Conservation (phyloP, 2,888 invertebrate genomes). For the Diadegma fenestrale region DNA sequence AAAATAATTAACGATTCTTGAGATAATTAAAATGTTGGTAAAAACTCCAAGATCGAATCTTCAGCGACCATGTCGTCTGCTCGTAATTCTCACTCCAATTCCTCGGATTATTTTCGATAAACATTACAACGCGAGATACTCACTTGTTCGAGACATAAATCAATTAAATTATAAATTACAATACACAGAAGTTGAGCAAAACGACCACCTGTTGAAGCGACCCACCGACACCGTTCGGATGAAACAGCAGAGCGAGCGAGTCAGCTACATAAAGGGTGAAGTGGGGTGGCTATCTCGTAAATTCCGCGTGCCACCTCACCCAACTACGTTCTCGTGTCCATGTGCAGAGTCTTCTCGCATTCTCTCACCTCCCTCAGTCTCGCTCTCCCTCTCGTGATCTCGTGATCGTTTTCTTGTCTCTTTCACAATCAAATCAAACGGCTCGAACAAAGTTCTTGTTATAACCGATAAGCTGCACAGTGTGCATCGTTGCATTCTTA, state of each 20-base stretch:
- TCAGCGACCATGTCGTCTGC: not conserved
- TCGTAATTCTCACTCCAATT: conserved; percentile 15
- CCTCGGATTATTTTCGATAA: conserved; percentile 39
- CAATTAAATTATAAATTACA: conserved; percentile 84
- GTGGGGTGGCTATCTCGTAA: conserved; percentile 83
- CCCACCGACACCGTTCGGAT: conserved; percentile 18
- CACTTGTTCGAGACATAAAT: conserved; percentile 77
- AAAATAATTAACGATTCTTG: not conserved
- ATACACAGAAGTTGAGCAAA: conserved; percentile 83
- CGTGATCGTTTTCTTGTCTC: conserved; percentile 29
- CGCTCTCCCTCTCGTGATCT: conserved; percentile 7
- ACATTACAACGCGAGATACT: conserved; percentile 41
- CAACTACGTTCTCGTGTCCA: conserved; percentile 60
- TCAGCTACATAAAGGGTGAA: conserved; percentile 79
- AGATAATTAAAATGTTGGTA: not conserved
- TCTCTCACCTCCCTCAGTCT: conserved; percentile 31
- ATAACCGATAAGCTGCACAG: not conserved
- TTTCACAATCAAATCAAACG: conserved; percentile 2
- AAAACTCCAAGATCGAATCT: not conserved
- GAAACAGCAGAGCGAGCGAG: conserved; percentile 70
- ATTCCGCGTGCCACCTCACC: conserved; percentile 79
- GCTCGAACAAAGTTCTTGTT: not conserved
- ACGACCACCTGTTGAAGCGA: conserved; percentile 84
- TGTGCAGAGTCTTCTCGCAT: conserved; percentile 59
- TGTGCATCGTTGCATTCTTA: not conserved